Evolutionary conservation across 2,888 invertebrate species (phyloP).

Genomic region (Drosophila barbarae): DNA sequence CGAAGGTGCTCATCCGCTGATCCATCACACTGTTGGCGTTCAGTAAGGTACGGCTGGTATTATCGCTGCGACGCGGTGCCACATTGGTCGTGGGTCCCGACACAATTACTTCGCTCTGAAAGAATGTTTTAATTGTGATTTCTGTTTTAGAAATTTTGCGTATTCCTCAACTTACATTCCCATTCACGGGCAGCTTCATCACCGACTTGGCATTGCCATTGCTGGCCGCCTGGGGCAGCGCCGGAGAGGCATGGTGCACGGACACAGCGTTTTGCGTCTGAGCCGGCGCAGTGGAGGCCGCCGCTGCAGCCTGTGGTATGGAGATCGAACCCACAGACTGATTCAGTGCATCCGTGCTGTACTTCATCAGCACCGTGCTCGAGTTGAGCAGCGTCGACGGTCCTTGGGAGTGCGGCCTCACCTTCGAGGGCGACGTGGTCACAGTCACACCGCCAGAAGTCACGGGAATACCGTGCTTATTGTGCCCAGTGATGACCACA

Average conservation of each 20-base stretch:
- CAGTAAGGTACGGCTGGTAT: slow-evolving; percentile 89
- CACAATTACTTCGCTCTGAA: slow-evolving; percentile 80
- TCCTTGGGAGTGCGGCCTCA: slow-evolving; percentile 82
- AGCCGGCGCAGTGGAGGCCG: slow-evolving; percentile 10
- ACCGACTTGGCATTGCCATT: slow-evolving; percentile 79
- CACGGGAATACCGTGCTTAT: slow-evolving; percentile 81
- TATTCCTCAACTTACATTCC: slow-evolving; percentile 63
- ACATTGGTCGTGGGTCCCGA: slow-evolving; percentile 84
- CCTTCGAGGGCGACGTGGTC: slow-evolving; percentile 82
- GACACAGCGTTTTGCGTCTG: slow-evolving; percentile 76
- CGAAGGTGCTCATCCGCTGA: slow-evolving; percentile 88
- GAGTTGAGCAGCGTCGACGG: slow-evolving; percentile 80
- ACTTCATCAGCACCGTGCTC: slow-evolving; percentile 78
- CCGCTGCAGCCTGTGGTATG: slow-evolving; percentile 63
- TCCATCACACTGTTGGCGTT: slow-evolving; percentile 81
- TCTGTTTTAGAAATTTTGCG: too few relatives aligned
- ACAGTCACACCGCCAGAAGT: slow-evolving; percentile 84
- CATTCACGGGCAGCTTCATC: slow-evolving; percentile 78
- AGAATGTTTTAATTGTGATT: too few relatives aligned
- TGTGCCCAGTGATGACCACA: slow-evolving; percentile 81
- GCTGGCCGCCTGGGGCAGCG: slow-evolving; percentile 73
- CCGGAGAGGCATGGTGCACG: slow-evolving; percentile 79
- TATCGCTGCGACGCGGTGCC: slow-evolving; percentile 85
- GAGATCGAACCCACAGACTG: slow-evolving; percentile 80
- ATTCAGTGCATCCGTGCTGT: slow-evolving; percentile 79